Evolutionary conservation across 2,113 vertebrate genomes (phyloP), one percentile per base, ranked within the genome.

Genomic region (Chelonoidis abingdonii): DNA sequence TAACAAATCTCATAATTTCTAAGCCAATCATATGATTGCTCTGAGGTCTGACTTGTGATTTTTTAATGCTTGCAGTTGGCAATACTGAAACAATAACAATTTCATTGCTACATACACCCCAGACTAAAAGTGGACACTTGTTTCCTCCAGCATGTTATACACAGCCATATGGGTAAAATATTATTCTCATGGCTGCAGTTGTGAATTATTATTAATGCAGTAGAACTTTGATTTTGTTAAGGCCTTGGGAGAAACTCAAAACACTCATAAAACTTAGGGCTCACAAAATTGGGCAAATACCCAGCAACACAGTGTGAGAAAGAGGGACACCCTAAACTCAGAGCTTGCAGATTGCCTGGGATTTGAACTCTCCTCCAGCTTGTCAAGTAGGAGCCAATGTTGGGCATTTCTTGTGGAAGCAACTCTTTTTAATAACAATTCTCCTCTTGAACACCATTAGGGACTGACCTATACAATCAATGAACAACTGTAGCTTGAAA

Each of bases 1-100:
- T 53, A 86, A 86, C 38, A 3, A 80, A 17, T 49, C 11, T 78
- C 24, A n/a, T 65, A 84, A 38, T 69, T 50, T 78, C 44, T 50
- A 65, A 80, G 19, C 53, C 84, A 4, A 16, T 84, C 49, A 83
- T 21, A 53, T 86, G 57, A 22, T 88, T 86, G 56, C 89, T 59
- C 59, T 88, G 27, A 92, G 50, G 59, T 47, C 12, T 82, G 65
- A 8, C 4, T 8, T 86, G 21, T 83, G 72, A 0, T 11, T 88
- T 94, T 93, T 93, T 44, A 6, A 52, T 83, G 50, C 1, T 0
- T 22, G 54, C 5, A 21, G n/a, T 49, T 91, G 56, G 54, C 87
- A 56, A 21, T 52, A 25, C 6, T 16, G 14, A 0, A 0, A 47
- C 80, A 22, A 8, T 56, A 57, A 27, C 0, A 0, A 44, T 89